Evolutionary conservation across 2,113 vertebrate species (phyloP), one percentile per base, ranked within the genome.

Genomic region (Speoplatyrhinus poulsoni): DNA sequence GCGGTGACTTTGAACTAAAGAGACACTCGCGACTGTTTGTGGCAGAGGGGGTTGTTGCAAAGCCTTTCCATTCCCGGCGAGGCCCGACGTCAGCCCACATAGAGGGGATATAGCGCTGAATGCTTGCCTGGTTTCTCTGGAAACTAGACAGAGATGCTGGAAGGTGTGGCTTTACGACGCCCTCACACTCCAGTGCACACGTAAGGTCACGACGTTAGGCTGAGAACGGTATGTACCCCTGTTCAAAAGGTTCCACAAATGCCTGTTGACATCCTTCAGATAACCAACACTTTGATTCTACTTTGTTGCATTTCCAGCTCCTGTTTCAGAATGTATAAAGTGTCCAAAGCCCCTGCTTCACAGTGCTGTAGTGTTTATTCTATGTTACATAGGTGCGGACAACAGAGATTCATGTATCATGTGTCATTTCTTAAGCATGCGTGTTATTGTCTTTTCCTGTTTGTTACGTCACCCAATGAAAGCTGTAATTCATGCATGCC

Each of bases 131-230:
- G 67, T 79, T 85, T 85, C 79, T 89, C 75, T 80, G 81, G 81
- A 90, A 87, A 88, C 65, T 72, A 56, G 67, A 69, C 71, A 71
- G 68, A 56, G 83, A 85, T 62, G 72, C 67, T 87, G 82, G 82
- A 85, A 87, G 87, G 65, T 66, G 73, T 65, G 62, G 61, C 79
- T 76, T 66, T 67, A 52, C 52, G 50, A 84, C 83, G 81, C 82
- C 75, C 69, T 83, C 76, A 61, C 59, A 73, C 76, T 75, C 64
- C 56, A 6, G 47, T 12, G 47, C 17, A 33, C 46, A 33, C 5
- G n/a, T 69, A 80, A 84, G 65, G 61, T 84, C 73, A 75, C 67
- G 63, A 62, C 33, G 19, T 0, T 13, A 6, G n/a, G 46, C 62
- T 76, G 9, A 53, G 59, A 73, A 62, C 57, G 48, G 32, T 12